Evolutionary conservation across 1,140 invertebrate genomes (phyloP).

Genomic region (Polypedilum vanderplanki): DNA sequence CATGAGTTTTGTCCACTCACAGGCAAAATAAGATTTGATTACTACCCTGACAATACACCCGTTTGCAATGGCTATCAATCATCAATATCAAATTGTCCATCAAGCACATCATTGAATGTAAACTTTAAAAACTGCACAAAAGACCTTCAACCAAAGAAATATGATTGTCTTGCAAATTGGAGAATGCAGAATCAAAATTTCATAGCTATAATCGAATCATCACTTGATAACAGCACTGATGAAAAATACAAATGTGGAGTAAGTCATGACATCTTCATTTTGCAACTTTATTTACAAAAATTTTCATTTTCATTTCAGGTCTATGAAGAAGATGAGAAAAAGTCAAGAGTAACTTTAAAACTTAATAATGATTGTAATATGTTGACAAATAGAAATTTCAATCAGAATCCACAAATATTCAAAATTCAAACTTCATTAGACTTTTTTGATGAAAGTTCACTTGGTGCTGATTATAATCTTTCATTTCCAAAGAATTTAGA

Average conservation of each 20-base stretch:
- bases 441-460: neutral
- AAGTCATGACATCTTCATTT: neutral
- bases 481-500: neutral
- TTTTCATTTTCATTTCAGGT: neutral
- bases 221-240: neutral
- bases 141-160: neutral
- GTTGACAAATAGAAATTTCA: neutral
- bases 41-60: neutral
- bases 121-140: neutral
- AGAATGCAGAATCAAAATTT: neutral
- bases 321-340: neutral
- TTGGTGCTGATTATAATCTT: neutral
- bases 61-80: neutral
- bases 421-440: neutral
- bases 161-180: constrained; percentile 9
- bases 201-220: neutral
- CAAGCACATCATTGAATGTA: neutral
- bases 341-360: neutral
- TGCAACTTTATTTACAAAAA: neutral
- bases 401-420: neutral
- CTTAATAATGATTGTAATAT: neutral
- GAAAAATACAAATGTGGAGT: constrained; percentile 7
- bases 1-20: constrained; percentile 11
- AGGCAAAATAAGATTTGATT: constrained; percentile 13
- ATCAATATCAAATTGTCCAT: constrained; percentile 25